Conservation (phyloP, 1,140 invertebrate genomes). For the Drosophila carrolli region DNA sequence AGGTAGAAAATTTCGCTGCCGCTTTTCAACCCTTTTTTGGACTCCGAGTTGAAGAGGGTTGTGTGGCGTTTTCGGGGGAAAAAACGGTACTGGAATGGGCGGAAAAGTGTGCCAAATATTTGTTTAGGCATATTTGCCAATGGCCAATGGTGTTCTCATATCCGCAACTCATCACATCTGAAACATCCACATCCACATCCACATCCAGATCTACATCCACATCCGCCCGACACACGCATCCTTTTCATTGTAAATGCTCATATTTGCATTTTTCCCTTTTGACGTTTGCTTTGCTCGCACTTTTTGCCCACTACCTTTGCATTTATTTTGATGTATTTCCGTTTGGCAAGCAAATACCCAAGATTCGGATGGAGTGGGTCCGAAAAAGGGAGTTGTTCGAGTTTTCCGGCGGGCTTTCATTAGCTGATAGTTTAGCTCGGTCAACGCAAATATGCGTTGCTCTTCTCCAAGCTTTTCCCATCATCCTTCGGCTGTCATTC, state of each 20-base stretch:
- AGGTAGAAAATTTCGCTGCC: conserved; percentile 67
- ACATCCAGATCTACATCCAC: conserved; percentile 6
- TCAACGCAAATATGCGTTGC: conserved; percentile 8
- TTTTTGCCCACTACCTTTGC: conserved; percentile 41
- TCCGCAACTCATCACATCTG: conserved; percentile 36
- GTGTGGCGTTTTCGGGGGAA: background rate
- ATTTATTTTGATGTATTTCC: conserved; percentile 81
- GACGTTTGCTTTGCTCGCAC: conserved; percentile 23
- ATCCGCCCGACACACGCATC: conserved; percentile 13
- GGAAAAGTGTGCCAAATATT: conserved; percentile 76
- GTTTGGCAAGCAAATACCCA: conserved; percentile 64
- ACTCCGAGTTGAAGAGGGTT: conserved; percentile 23
- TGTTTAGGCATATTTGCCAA: conserved; percentile 72
- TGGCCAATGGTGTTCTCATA: conserved; percentile 59
- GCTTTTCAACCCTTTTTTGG: conserved; percentile 43
- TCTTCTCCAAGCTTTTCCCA: background rate
- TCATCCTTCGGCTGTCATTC: background rate
- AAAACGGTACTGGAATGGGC: background rate
- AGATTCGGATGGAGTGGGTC: background rate
- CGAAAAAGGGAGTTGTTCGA: background rate
- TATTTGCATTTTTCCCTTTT: conserved; percentile 69
- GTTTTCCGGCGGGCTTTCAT: conserved; percentile 49
- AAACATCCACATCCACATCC: conserved; percentile 22
- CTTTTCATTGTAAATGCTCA: conserved; percentile 40
- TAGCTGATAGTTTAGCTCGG: conserved; percentile 71